Evolutionary conservation across 2,113 vertebrate species (phyloP).

Genomic region (Trematocara zebra): DNA sequence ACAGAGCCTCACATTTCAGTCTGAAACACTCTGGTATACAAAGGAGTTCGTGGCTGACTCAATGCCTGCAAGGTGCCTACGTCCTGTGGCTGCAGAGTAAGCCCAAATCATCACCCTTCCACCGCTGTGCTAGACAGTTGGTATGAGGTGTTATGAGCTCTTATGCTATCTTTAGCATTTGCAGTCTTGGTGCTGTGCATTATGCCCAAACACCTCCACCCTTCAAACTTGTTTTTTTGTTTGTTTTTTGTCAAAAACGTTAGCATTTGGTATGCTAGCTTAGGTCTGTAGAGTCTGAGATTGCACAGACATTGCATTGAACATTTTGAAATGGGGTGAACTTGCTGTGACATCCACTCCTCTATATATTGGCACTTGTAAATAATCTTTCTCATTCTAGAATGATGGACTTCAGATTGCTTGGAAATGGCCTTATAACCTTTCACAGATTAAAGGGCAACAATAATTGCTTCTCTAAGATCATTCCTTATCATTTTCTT

Average conservation of each 20-base stretch:
- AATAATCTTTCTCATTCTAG: not conserved
- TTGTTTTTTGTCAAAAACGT: not conserved
- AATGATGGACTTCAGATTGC: not conserved
- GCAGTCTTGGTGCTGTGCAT: not conserved
- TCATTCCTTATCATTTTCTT: not conserved
- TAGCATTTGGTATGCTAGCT: not conserved
- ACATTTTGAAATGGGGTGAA: not conserved
- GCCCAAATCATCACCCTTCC: not conserved
- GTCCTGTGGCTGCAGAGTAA: not conserved
- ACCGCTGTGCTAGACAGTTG: not conserved
- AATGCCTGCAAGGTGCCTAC: not conserved
- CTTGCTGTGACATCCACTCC: not conserved
- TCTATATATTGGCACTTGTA: not conserved
- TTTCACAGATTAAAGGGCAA: not conserved
- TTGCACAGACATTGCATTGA: not conserved
- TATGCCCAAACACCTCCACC: not conserved
- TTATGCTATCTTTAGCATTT: not conserved
- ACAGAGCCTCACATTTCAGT: not conserved
- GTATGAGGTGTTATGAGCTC: not conserved
- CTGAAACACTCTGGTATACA: not conserved
- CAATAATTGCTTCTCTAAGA: not conserved
- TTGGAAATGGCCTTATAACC: not conserved
- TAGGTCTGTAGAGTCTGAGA: not conserved
- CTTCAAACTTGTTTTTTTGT: not conserved
- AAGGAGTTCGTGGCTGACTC: not conserved